Evolutionary conservation across 2,113 vertebrate genomes (phyloP), one percentile per base, ranked within the genome.

Genomic region (Halcyon malimbica): DNA sequence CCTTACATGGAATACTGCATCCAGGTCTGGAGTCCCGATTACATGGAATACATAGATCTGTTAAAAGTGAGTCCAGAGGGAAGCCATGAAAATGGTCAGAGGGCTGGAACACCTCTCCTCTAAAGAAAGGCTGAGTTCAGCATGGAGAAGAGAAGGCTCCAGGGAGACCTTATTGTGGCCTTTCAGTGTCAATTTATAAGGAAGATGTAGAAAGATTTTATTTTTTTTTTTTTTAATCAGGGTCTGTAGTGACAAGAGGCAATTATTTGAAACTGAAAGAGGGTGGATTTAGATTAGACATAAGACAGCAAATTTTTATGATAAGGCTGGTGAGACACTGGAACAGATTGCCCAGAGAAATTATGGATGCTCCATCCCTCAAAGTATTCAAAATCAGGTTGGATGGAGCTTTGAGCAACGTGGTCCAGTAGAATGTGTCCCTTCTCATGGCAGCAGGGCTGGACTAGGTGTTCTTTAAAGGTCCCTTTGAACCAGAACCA

Each of bases 391-490:
- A 68, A 12, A 5, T 24, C 63, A 63, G 8, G 23, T 5, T 74
- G 24, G 19, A 17, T 25, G n/a, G 4, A 28, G 16, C 17, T 83
- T 16, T 75, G 41, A 89, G 37, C 42, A 71, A 11, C 5, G 4
- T 70, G 10, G 5, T 57, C 8, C 18, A 25, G 6, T 67, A 26
- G 16, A 79, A 83, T 6, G 5, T 42, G 6, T 67, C 29, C 13
- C 24, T 71, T 28, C 26, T 17, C 1, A 10, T 33, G 48, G 46
- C 17, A 75, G 33, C 0, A 2, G 17, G 11, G 1, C 7, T 44
- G 44, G 28, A 33, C 8, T 56, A 42, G 29, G 10, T 35, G 24
- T 24, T 37, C 13, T 76, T 44, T 59, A 68, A 37, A 64, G 6
- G 63, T 56, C 20, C n/a, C 16, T 59, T 80, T 51, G 1, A 14